These are phyloP conservation scores for Calliphora vomitoria DNA, from an alignment of 2,888 invertebrate genomes.

Conservation along the genomic window DNA sequence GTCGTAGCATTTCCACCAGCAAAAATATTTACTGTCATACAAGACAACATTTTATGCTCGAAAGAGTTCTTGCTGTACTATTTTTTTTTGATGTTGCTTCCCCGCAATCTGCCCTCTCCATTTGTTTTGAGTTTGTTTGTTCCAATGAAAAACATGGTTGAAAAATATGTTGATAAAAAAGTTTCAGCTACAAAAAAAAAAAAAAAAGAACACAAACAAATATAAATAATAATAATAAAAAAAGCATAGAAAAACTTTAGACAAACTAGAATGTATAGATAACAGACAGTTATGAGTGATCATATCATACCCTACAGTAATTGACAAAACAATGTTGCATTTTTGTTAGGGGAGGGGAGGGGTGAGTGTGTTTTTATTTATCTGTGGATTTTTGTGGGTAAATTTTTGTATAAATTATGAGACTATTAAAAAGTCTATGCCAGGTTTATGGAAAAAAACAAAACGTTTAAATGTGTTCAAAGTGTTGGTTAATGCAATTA, in stretches of 20 bases:
- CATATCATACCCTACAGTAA: slow-evolving; percentile 74
- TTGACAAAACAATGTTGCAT: slow-evolving; percentile 65
- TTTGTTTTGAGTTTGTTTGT: slow-evolving; percentile 43
- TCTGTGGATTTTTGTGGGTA: slow-evolving; percentile 5
- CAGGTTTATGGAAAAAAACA: slow-evolving; percentile 18
- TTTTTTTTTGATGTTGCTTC: background rate
- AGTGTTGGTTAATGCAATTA: slow-evolving; percentile 44
- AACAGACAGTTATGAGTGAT: slow-evolving; percentile 73
- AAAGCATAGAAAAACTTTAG: slow-evolving; percentile 57
- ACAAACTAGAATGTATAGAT: slow-evolving; percentile 68
- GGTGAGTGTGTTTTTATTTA: slow-evolving; percentile 1
- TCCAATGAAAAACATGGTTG: slow-evolving; percentile 40
- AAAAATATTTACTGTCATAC: slow-evolving; percentile 74
- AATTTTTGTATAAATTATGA: slow-evolving; percentile 51
- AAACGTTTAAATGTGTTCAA: background rate
- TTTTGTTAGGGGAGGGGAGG: background rate
- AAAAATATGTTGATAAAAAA: slow-evolving; percentile 67
- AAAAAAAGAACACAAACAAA: background rate
- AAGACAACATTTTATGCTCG: slow-evolving; percentile 73
- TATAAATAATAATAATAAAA: background rate
- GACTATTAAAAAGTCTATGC: slow-evolving; percentile 57
- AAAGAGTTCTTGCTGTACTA: slow-evolving; percentile 53
- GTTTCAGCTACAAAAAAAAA: slow-evolving; percentile 9
- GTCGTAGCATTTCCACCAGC: slow-evolving; percentile 61
- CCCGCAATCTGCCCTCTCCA: no score